phyloP scores from a whole-genome alignment of 2,113 vertebrate genomes.

The Vulpes ferrilata region DNA sequence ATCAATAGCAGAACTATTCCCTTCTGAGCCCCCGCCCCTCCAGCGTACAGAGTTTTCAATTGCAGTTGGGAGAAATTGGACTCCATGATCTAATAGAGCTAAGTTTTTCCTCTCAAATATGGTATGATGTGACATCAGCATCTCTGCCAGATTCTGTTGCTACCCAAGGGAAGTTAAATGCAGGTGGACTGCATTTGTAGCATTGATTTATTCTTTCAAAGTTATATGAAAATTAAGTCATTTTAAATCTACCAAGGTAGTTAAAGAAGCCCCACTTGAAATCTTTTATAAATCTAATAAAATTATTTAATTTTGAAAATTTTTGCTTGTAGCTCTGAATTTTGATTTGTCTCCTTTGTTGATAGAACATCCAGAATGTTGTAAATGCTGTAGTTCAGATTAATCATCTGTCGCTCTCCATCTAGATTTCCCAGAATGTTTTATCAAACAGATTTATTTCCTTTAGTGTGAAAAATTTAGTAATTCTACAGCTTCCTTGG shows the following conservation, averaged over 20 bases:
- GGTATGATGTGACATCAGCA: not conserved
- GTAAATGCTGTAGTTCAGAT: not conserved
- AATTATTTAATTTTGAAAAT: not conserved
- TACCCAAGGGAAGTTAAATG: not conserved
- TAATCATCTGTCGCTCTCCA: not conserved
- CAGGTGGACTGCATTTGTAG: not conserved
- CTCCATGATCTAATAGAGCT: constrained; percentile 33
- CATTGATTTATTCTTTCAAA: not conserved
- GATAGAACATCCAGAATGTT: not conserved
- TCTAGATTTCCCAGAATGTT: constrained; percentile 38
- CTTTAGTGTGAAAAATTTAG: not conserved
- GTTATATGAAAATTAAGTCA: not conserved
- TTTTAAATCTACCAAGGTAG: constrained; percentile 13
- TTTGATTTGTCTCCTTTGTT: not conserved
- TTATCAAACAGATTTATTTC: not conserved
- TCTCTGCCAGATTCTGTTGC: not conserved
- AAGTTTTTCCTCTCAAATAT: constrained; percentile 40
- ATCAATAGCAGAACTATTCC: not conserved
- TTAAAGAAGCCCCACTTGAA: not conserved
- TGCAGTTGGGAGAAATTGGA: constrained; percentile 21
- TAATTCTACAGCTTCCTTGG: constrained; percentile 7
- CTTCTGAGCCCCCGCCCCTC: not conserved
- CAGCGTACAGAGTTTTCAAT: not conserved
- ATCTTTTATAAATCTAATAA: constrained; percentile 9
- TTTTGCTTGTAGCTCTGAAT: not conserved